Conservation (phyloP, 2,888 invertebrate genomes). For the Rhorus exstirpatorius region DNA sequence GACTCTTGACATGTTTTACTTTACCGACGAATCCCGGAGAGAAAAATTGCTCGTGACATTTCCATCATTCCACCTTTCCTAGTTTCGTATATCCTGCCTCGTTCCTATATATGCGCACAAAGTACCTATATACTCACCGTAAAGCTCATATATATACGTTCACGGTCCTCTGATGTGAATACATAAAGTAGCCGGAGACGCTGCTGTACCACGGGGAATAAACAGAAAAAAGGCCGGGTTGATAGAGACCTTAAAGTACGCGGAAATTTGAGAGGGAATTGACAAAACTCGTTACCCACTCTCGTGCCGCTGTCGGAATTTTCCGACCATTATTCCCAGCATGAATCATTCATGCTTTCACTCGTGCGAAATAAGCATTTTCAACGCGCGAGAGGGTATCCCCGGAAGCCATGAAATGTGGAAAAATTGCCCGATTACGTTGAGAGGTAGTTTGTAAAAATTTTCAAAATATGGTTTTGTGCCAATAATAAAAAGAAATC, state of each 20-base stretch:
- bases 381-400: neutral
- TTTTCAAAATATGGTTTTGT: neutral
- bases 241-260: neutral
- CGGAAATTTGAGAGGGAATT: constrained; percentile 37
- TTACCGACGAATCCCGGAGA: neutral
- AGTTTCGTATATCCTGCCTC: neutral
- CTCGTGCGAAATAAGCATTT: constrained; percentile 34
- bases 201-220: constrained; percentile 21
- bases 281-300: constrained; percentile 12
- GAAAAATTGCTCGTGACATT: constrained; percentile 35
- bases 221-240: constrained; percentile 14
- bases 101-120: neutral
- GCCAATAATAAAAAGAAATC: neutral
- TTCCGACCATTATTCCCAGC: constrained; percentile 9
- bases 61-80: constrained; percentile 12
- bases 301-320: too few species aligned
- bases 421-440: constrained; percentile 3
- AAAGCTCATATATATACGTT: constrained; percentile 12
- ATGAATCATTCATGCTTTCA: constrained; percentile 56
- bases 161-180: constrained; percentile 14
- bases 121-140: constrained; percentile 6
- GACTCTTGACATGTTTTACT: constrained; percentile 20
- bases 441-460: neutral
- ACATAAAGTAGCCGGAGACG: neutral
- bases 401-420: neutral